Conservation (phyloP, 2,888 invertebrate species). For the Drosophila buzzatii region DNA sequence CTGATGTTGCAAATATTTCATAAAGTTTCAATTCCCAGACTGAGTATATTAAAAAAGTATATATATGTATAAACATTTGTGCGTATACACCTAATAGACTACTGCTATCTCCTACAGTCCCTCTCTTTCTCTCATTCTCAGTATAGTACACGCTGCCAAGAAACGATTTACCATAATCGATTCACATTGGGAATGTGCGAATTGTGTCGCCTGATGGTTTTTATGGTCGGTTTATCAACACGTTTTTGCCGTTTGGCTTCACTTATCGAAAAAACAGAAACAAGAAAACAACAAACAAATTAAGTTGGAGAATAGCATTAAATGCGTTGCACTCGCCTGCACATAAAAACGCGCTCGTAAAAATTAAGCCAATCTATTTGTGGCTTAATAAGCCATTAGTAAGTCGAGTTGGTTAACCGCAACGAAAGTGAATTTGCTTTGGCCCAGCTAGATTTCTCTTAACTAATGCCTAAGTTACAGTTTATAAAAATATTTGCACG, state of each 20-base stretch:
- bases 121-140: background rate
- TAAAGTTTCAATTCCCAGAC: background rate
- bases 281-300: background rate
- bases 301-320: conserved; percentile 43
- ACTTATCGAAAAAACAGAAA: conserved; percentile 8
- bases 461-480: conserved; percentile 35
- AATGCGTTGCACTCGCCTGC: conserved; percentile 67
- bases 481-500: conserved; percentile 75
- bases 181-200: conserved; percentile 35
- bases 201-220: conserved; percentile 50
- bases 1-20: background rate
- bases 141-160: background rate
- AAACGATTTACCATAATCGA: conserved; percentile 3
- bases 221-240: conserved; percentile 55
- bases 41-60: background rate
- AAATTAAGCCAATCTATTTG: conserved; percentile 73
- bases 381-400: conserved; percentile 78
- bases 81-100: background rate
- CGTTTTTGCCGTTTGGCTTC: conserved; percentile 48
- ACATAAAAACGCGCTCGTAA: conserved; percentile 58
- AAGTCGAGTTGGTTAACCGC: conserved; percentile 76
- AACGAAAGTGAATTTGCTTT: conserved; percentile 75
- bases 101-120: background rate
- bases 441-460: conserved; percentile 64
- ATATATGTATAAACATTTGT: background rate